phyloP scores from a whole-genome alignment of 1,140 invertebrate genomes.

The Agraylea sexmaculata region DNA sequence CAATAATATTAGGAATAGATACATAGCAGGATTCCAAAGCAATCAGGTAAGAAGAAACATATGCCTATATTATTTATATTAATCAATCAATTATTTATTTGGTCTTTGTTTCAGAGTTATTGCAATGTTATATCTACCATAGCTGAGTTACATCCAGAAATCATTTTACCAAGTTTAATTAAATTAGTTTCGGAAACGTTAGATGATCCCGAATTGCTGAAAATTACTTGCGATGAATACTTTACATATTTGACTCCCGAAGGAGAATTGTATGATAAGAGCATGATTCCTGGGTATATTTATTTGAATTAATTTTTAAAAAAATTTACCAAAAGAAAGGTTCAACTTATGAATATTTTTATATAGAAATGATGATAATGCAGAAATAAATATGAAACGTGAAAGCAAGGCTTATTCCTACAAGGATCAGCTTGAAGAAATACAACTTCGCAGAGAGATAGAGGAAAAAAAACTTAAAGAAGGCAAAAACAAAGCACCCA shows the following conservation, averaged over 20 bases:
- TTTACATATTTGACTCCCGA: constrained; percentile 80
- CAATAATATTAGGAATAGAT: constrained; percentile 43
- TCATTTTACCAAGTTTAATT: constrained; percentile 47
- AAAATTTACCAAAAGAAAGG: not conserved
- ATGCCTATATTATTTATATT: not conserved
- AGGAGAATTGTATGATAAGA: constrained; percentile 85
- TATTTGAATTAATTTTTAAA: not conserved
- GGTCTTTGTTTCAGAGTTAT: constrained; percentile 33
- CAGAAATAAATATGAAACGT: constrained; percentile 80
- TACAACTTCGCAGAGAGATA: constrained; percentile 81
- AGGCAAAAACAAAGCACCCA: constrained; percentile 64
- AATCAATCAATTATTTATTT: too few relatives aligned
- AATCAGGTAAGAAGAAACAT: constrained; percentile 38
- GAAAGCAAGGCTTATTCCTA: constrained; percentile 96
- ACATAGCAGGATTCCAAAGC: constrained; percentile 48
- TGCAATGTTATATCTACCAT: constrained; percentile 57
- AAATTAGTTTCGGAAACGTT: constrained; percentile 45
- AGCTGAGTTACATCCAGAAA: constrained; percentile 48
- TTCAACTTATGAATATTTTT: constrained; percentile 5
- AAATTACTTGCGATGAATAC: constrained; percentile 76
- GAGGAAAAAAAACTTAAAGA: constrained; percentile 81
- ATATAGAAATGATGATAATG: constrained; percentile 47
- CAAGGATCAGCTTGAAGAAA: constrained; percentile 92
- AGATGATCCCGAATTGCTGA: constrained; percentile 52
- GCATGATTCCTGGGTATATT: constrained; percentile 66